phyloP scores from a whole-genome alignment of 1,140 invertebrate genomes.

The Sarcophaga bullata region DNA sequence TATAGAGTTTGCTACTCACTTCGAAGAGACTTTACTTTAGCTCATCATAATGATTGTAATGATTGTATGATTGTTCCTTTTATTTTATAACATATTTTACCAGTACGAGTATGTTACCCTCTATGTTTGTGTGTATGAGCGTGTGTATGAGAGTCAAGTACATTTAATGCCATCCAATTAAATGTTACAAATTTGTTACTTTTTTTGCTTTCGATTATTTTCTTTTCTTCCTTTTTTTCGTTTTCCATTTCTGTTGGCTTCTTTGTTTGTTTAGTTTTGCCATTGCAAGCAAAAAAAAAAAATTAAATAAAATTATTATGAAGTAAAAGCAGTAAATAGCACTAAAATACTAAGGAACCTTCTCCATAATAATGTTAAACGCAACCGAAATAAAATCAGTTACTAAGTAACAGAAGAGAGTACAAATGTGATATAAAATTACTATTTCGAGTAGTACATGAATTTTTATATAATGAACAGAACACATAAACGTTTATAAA shows the following conservation, averaged over 20 bases:
- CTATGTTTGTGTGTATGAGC: too few species aligned
- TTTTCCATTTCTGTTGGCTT: not conserved
- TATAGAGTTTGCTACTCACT: too few species aligned
- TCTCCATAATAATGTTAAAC: not conserved
- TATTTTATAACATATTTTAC: too few species aligned
- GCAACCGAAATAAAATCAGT: not conserved
- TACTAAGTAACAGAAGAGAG: not conserved
- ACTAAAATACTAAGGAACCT: not conserved
- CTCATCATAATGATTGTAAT: too few species aligned
- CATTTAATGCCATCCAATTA: constrained; percentile 6
- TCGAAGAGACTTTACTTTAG: too few species aligned
- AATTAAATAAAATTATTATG: not conserved
- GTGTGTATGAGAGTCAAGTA: not conserved
- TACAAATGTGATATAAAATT: constrained; percentile 6
- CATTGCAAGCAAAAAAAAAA: constrained; percentile 15
- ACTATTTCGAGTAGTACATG: not conserved
- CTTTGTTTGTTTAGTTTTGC: not conserved
- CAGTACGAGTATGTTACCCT: too few species aligned
- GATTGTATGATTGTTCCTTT: too few species aligned
- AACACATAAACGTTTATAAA: not conserved
- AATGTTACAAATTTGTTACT: constrained; percentile 16
- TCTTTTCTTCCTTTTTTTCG: not conserved
- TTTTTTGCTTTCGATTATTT: too few species aligned
- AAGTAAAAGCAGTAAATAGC: constrained; percentile 19
- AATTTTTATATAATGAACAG: constrained; percentile 24